Base-by-base conservation (phyloP, 2,888 invertebrate genomes). In the Ceriagrion tenellum region DNA sequence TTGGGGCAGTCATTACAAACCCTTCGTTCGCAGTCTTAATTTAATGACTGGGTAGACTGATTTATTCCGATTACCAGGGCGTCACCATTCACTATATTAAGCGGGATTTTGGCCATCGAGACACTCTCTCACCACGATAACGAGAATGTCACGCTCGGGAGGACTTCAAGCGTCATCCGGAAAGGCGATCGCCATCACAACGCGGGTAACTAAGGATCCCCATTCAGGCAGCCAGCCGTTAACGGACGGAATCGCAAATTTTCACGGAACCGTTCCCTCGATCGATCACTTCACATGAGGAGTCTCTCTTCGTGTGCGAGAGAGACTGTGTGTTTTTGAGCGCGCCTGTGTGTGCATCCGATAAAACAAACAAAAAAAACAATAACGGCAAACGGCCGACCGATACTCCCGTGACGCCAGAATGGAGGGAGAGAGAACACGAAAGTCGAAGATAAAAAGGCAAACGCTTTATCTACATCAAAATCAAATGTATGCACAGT, bases 401-500 rank as follows among this genome's bases (percentile, higher is more conserved):
- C 81, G 26, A 81, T 81, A 81, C 35, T 81, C 35, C 13, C 81
- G 18, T 26, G 35, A 18, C 81, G 81, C 30, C 35, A 13, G n/a
- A 23, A 69, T 20, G n/a, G 18, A n/a, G n/a, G n/a, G 13, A 69
- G 18, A 35, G 35, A 35, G n/a, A 81, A 81, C 26, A 26, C 8
- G 0, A 12, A 59, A 8, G 35, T 8, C 81, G 35, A 81, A 81
- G 35, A 81, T 69, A 69, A 35, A 81, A 81, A 81, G 69, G 69
- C n/a, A 81, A 81, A 81, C 10, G 35, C 35, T 81, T 81, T 81
- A 81, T 35, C 81, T 35, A 81, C 81, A 81, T 81, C 35, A 81
- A 81, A 81, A 81, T 81, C 81, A 81, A 81, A 81, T 81, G 81
- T 81, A 81, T 81, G 30, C 81, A 81, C 81, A 35, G 35, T 18